Conservation (phyloP, 2,113 vertebrate species). For the Rhagologus leucostigma region DNA sequence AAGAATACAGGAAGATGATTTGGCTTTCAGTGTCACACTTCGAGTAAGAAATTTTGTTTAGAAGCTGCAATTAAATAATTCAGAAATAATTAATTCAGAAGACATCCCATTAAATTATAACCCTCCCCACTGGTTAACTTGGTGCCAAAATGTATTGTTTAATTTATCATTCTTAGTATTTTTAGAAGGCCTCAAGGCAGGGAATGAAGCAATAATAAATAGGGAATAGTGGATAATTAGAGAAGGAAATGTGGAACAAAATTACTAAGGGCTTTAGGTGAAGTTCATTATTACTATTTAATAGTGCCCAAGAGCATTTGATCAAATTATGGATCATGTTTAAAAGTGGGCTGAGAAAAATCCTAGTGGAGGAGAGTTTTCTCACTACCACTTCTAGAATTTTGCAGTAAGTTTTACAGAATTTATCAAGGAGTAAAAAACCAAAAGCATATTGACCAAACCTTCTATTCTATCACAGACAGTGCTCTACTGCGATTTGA, state of each 20-base stretch:
- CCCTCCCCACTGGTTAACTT: slow-evolving; percentile 78
- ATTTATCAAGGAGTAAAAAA: background rate
- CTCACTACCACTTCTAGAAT: slow-evolving; percentile 16
- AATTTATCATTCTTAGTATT: slow-evolving; percentile 84
- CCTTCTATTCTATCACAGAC: background rate
- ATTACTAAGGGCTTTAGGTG: slow-evolving; percentile 85
- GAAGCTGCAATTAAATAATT: slow-evolving; percentile 78
- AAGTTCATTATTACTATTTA: slow-evolving; percentile 85
- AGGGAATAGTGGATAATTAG: slow-evolving; percentile 83
- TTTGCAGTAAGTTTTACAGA: slow-evolving; percentile 2
- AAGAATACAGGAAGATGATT: background rate
- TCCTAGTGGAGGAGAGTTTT: slow-evolving; percentile 53
- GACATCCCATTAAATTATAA: slow-evolving; percentile 80
- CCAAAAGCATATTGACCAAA: background rate
- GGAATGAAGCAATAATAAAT: slow-evolving; percentile 83
- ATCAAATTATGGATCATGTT: slow-evolving; percentile 80
- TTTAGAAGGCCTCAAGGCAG: slow-evolving; percentile 79
- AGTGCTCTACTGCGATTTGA: background rate
- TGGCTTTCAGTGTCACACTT: slow-evolving; percentile 37
- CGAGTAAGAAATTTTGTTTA: slow-evolving; percentile 73
- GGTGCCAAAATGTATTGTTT: slow-evolving; percentile 80
- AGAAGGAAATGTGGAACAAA: slow-evolving; percentile 81
- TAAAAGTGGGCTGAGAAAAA: slow-evolving; percentile 72
- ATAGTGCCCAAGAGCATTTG: slow-evolving; percentile 80
- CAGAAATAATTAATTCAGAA: slow-evolving; percentile 82